Conservation (phyloP, 1,140 invertebrate genomes). For the Copidosoma floridanum region DNA sequence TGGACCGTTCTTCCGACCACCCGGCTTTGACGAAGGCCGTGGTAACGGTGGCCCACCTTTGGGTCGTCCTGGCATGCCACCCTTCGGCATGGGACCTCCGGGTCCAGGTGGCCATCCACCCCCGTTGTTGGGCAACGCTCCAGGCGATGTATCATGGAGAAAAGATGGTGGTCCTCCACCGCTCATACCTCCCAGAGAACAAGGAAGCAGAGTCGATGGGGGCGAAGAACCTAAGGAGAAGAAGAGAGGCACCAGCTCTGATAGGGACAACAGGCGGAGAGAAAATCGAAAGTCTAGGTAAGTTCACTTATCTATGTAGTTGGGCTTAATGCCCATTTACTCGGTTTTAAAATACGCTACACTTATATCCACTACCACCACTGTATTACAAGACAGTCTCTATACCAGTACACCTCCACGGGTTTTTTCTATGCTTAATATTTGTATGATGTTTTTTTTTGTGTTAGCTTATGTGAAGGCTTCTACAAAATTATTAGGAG, state of each 20-base stretch:
- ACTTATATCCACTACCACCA: too few relatives aligned
- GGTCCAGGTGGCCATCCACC: constrained; percentile 19
- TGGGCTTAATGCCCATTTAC: too few relatives aligned
- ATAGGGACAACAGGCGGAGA: constrained; percentile 10
- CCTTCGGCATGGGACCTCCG: constrained; percentile 36
- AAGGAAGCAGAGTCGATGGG: background rate
- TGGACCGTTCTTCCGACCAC: constrained; percentile 44
- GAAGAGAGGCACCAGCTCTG: constrained; percentile 3
- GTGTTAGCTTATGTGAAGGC: too few relatives aligned
- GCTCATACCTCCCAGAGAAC: background rate
- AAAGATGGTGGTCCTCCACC: too few relatives aligned
- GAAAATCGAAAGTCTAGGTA: constrained; percentile 25
- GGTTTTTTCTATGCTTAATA: too few relatives aligned
- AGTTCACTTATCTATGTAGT: too few relatives aligned
- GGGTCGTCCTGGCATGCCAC: constrained; percentile 39
- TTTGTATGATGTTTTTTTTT: too few relatives aligned
- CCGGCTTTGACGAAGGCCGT: constrained; percentile 50
- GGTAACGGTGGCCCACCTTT: constrained; percentile 38
- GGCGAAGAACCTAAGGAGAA: background rate
- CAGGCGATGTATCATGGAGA: too few relatives aligned
- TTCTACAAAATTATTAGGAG: too few relatives aligned
- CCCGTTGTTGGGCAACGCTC: constrained; percentile 29
- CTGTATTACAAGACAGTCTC: too few relatives aligned
- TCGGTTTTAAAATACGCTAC: too few relatives aligned
- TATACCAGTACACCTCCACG: too few relatives aligned